Percentiles rank a stretch among this genome's conserved stretches.
Evolutionary conservation across 2,797 vertebrate species (phyloP).

Genomic region (Tenualosa ilisha): DNA sequence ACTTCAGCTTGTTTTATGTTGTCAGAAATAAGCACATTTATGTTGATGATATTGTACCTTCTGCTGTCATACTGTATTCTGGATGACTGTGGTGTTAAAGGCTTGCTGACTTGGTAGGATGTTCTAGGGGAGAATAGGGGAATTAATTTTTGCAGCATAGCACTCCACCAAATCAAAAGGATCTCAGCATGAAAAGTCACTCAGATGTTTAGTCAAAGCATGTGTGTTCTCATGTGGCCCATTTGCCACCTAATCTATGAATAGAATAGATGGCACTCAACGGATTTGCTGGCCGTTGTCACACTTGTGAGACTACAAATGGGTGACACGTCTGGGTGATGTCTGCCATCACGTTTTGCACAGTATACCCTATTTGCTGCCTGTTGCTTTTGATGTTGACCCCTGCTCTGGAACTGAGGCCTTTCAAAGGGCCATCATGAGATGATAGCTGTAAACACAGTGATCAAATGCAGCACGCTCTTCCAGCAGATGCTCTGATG

Average conservation of each 20-base stretch:
- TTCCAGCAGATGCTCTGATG: not conserved
- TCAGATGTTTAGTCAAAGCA: not conserved
- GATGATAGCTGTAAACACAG: not conserved
- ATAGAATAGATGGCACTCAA: not conserved
- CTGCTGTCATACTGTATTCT: not conserved
- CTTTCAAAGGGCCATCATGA: slow-evolving; percentile 3
- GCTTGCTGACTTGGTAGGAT: not conserved
- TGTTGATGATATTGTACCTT: not conserved
- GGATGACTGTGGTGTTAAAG: not conserved
- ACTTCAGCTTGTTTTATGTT: not conserved
- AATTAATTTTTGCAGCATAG: not conserved
- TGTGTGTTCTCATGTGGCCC: not conserved
- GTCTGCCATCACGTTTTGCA: not conserved
- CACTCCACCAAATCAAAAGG: not conserved
- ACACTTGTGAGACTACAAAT: not conserved
- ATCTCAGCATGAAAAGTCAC: not conserved
- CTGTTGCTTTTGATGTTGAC: slow-evolving; percentile 20
- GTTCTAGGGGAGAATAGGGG: not conserved
- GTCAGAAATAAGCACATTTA: not conserved
- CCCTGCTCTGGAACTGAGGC: not conserved
- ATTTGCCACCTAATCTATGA: not conserved
- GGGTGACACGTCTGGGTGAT: not conserved
- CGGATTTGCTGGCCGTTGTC: not conserved
- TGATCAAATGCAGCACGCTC: not conserved
- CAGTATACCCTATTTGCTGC: not conserved